Conservation (phyloP, 2,797 vertebrate species). For the Vultur gryphus region DNA sequence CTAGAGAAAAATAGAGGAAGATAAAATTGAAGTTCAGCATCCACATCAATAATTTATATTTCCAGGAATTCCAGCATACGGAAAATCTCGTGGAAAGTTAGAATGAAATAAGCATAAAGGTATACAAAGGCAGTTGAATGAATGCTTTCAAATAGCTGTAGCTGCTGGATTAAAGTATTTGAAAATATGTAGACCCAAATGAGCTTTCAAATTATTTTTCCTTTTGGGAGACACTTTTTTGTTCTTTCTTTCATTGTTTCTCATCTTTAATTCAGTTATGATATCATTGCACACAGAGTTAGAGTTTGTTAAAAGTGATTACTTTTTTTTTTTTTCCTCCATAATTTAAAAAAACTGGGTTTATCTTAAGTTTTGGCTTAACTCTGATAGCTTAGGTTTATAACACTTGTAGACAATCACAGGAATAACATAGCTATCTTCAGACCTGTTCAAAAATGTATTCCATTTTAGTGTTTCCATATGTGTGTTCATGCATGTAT, state of each 20-base stretch:
- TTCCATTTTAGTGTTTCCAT: not conserved
- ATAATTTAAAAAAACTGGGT: not conserved
- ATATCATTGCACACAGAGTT: not conserved
- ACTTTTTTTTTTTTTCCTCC: fast-evolving
- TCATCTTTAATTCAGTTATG: not conserved
- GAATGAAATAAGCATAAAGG: not conserved
- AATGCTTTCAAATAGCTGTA: not conserved
- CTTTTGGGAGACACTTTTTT: not conserved
- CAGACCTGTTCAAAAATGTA: not conserved
- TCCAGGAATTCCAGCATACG: not conserved
- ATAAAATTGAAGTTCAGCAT: not conserved
- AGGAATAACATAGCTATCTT: not conserved
- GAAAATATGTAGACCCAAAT: not conserved
- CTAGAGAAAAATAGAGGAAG: not conserved
- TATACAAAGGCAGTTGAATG: not conserved
- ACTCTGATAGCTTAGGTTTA: not conserved
- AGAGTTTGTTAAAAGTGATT: not conserved
- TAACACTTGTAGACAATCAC: not conserved
- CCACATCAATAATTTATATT: not conserved
- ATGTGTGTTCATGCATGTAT: not conserved
- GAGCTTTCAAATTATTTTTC: not conserved
- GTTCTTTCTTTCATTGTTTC: not conserved
- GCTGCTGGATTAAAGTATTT: not conserved
- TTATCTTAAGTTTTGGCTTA: not conserved
- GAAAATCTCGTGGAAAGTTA: not conserved